Percentiles rank a stretch among this genome's conserved stretches.
These are phyloP conservation scores for Iphiclides podalirius DNA, from an alignment of 2,888 invertebrate genomes.

Conservation along the genomic window DNA sequence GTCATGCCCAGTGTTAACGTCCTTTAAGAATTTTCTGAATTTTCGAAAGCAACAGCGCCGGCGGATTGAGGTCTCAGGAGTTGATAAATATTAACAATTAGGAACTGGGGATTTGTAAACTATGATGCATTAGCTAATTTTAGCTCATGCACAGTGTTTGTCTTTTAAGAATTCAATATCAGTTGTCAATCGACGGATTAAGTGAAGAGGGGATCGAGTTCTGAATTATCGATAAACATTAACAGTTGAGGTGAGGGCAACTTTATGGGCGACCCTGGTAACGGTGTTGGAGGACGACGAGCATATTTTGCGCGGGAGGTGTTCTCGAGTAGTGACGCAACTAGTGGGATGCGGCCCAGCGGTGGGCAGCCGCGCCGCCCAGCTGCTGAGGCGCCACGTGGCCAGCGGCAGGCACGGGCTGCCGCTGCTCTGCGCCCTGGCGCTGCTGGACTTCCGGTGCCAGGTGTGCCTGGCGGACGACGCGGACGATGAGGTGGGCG, in stretches of 20 bases:
- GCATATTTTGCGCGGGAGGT: conserved; percentile 49
- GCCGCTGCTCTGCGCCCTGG: conserved; percentile 41
- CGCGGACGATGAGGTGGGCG: conserved; percentile 51
- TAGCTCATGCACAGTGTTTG: no score
- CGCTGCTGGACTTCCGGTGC: conserved; percentile 54
- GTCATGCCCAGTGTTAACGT: no score
- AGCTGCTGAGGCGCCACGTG: conserved; percentile 16
- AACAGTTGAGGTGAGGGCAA: conserved; percentile 52
- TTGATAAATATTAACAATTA: no score
- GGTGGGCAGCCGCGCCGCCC: conserved; percentile 14
- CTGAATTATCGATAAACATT: no score
- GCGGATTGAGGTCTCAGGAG: no score
- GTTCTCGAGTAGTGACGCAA: conserved; percentile 24
- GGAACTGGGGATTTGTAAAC: no score
- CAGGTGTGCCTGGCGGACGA: conserved; percentile 51
- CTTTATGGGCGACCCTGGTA: conserved; percentile 59
- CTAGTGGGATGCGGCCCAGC: conserved; percentile 22
- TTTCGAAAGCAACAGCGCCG: no score
- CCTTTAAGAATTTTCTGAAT: no score
- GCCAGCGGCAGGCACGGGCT: conserved; percentile 5
- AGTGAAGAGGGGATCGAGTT: no score
- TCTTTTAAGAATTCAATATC: no score
- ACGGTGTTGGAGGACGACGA: conserved; percentile 78
- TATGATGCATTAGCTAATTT: no score
- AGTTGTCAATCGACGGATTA: no score